These are phyloP conservation scores for human (Homo sapiens) DNA, from an alignment of 2,113 vertebrate genomes.

Conservation along the genomic window DNA sequence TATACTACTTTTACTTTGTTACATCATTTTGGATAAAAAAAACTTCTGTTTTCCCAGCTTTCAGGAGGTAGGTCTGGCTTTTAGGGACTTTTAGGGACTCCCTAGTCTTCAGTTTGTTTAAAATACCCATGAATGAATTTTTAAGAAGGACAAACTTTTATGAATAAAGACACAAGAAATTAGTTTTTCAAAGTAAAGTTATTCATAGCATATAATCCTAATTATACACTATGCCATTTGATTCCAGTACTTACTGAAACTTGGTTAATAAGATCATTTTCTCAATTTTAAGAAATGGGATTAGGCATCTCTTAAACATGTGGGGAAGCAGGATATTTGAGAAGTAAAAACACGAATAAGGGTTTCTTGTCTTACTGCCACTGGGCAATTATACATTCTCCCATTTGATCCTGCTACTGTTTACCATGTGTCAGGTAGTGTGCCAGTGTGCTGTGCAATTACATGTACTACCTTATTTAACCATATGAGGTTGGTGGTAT, in stretches of 20 bases:
- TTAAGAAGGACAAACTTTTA: not conserved
- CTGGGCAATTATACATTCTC: not conserved
- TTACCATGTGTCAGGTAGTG: not conserved
- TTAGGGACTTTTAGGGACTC: not conserved
- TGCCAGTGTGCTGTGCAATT: not conserved
- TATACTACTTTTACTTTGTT: not conserved
- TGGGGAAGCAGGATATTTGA: not conserved
- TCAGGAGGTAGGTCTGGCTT: not conserved
- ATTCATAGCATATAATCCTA: not conserved
- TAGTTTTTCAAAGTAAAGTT: not conserved
- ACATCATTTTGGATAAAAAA: not conserved
- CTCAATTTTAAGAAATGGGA: slow-evolving; percentile 23
- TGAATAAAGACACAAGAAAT: not conserved
- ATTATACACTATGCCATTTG: not conserved
- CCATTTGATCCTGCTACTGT: not conserved
- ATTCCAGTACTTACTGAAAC: slow-evolving; percentile 12
- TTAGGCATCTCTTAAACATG: not conserved
- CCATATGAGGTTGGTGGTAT: not conserved
- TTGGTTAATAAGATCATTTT: not conserved
- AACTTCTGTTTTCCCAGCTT: not conserved
- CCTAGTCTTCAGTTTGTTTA: not conserved
- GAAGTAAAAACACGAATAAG: not conserved
- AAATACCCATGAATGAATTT: not conserved
- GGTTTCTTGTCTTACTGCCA: not conserved
- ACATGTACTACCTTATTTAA: not conserved